These are phyloP conservation scores for Aspidapion aeneum DNA, from an alignment of 2,888 invertebrate species.

Conservation along the genomic window DNA sequence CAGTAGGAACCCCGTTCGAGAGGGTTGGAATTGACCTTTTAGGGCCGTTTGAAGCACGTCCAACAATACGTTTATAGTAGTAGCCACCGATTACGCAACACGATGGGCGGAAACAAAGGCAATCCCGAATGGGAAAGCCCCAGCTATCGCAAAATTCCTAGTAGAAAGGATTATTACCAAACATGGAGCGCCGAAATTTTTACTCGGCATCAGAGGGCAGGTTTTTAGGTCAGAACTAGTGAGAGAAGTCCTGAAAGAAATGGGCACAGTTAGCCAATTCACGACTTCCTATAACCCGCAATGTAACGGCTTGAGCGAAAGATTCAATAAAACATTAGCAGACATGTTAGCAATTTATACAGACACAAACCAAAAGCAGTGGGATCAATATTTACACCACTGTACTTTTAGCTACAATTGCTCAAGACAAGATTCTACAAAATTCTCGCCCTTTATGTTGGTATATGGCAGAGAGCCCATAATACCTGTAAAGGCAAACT, in stretches of 20 bases:
- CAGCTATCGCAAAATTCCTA: conserved; percentile 25
- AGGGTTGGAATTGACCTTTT: conserved; percentile 22
- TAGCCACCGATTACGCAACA: conserved; percentile 33
- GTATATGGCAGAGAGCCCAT: too few relatives aligned
- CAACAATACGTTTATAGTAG: conserved; percentile 29
- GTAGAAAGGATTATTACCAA: conserved; percentile 23
- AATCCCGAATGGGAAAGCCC: conserved; percentile 25
- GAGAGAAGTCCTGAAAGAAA: conserved; percentile 26
- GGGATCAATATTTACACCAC: too few relatives aligned
- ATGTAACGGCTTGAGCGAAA: conserved; percentile 27
- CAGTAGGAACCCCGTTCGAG: conserved; percentile 18
- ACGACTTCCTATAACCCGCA: conserved; percentile 20
- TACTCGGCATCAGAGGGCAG: conserved; percentile 11
- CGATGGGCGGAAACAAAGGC: conserved; percentile 27
- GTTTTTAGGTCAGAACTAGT: conserved; percentile 22
- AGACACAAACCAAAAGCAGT: neutral
- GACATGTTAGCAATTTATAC: conserved; percentile 25
- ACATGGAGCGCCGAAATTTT: conserved; percentile 12
- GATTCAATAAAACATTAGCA: conserved; percentile 29
- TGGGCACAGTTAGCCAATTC: conserved; percentile 24
- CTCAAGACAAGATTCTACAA: too few relatives aligned
- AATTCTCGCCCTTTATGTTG: too few relatives aligned
- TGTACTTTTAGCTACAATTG: too few relatives aligned
- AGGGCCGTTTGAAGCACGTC: conserved; percentile 27
- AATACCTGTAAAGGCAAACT: too few relatives aligned